phyloP scores from a whole-genome alignment of 1,140 invertebrate species.

The Eriocheir sinensis region DNA sequence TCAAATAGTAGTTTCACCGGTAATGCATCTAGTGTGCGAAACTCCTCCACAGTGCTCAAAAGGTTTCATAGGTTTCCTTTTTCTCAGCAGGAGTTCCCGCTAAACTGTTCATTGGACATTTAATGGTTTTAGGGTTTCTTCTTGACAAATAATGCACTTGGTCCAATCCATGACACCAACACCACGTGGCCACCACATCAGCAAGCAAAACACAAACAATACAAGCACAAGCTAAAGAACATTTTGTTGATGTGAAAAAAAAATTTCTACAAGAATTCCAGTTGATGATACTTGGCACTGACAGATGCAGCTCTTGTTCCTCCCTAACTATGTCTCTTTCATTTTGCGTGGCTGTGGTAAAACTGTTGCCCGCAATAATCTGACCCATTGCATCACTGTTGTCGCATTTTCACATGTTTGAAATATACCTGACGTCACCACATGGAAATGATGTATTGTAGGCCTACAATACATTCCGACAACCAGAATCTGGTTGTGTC shows the following conservation, averaged over 20 bases:
- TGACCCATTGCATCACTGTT: too few species aligned
- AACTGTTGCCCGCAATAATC: too few species aligned
- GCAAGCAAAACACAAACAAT: neutral
- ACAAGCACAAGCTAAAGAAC: neutral
- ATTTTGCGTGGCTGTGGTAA: neutral
- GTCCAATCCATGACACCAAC: conserved; percentile 34
- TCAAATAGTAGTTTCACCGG: conserved; percentile 35
- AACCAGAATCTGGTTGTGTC: too few species aligned
- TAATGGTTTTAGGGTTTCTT: conserved; percentile 56
- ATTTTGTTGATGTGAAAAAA: neutral
- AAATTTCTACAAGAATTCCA: conserved; percentile 8
- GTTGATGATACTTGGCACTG: neutral
- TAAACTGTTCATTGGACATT: conserved; percentile 41
- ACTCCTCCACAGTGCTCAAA: conserved; percentile 34
- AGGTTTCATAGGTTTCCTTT: conserved; percentile 4
- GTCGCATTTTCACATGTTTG: too few species aligned
- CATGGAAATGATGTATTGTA: too few species aligned
- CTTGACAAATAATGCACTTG: conserved; percentile 40
- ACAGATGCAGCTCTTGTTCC: neutral
- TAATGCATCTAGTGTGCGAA: neutral
- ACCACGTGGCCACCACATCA: neutral
- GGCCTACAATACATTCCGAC: too few species aligned
- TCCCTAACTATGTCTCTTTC: neutral
- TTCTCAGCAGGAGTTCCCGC: conserved; percentile 24
- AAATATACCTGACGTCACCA: too few species aligned